A percentile compares a stretch with the other conserved stretches of the same genome.
phyloP scores from a whole-genome alignment of 2,113 vertebrate species.

The Lepus europaeus region DNA sequence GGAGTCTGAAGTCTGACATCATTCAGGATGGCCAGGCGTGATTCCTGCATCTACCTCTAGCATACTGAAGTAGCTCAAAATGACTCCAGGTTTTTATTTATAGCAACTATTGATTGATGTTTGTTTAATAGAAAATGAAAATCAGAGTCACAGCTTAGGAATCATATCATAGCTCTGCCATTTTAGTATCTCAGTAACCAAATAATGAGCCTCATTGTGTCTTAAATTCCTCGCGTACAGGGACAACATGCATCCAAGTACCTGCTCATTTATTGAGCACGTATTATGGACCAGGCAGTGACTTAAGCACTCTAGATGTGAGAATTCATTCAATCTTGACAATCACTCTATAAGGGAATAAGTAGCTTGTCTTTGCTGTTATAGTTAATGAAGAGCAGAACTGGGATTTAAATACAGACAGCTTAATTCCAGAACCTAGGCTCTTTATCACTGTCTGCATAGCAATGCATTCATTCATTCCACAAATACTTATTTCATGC shows the following conservation, averaged over 20 bases:
- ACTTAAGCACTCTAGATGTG: not conserved
- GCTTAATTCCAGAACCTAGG: not conserved
- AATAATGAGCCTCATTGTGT: not conserved
- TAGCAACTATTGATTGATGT: not conserved
- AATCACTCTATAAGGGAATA: not conserved
- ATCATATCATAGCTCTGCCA: not conserved
- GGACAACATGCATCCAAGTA: not conserved
- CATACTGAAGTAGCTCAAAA: constrained; percentile 49
- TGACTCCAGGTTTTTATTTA: constrained; percentile 11
- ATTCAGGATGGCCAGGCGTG: not conserved
- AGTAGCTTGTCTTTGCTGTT: not conserved
- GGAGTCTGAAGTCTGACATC: not conserved
- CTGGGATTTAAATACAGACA: not conserved
- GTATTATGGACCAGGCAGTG: not conserved
- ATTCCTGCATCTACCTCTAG: not conserved
- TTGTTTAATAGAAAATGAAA: constrained; percentile 15
- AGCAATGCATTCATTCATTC: constrained; percentile 1
- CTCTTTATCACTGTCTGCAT: not conserved
- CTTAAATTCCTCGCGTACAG: not conserved
- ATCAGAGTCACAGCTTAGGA: not conserved
- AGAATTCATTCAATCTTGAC: constrained; percentile 46
- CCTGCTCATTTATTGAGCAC: not conserved
- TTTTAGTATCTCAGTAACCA: not conserved
- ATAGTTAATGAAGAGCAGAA: constrained; percentile 32
- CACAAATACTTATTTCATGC: constrained; percentile 35